phyloP scores from a whole-genome alignment of 2,797 vertebrate genomes.

The Galago senegalensis region DNA sequence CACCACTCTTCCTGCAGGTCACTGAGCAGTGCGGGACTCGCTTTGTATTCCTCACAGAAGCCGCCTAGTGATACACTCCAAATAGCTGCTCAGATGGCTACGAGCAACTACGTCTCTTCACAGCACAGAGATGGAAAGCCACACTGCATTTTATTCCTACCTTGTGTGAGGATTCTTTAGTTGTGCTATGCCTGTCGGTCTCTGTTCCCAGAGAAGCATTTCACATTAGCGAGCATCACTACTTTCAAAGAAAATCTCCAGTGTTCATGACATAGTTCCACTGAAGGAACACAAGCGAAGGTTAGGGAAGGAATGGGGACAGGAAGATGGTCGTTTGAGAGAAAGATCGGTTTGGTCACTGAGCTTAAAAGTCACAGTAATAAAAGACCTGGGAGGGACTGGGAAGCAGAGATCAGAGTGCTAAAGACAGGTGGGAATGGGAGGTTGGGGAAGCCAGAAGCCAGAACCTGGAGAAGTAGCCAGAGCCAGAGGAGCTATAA shows the following conservation, averaged over 20 bases:
- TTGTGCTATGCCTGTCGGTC: background rate
- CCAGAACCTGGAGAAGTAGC: background rate
- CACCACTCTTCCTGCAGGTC: background rate
- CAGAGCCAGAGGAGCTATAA: background rate
- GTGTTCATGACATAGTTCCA: background rate
- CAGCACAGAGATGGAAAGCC: slow-evolving; percentile 44
- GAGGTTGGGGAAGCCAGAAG: background rate
- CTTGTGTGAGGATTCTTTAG: background rate
- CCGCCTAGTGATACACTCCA: background rate
- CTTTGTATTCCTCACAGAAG: slow-evolving; percentile 30
- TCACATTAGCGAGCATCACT: slow-evolving; percentile 21
- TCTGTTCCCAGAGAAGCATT: slow-evolving; percentile 36
- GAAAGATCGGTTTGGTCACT: background rate
- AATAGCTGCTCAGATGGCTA: background rate
- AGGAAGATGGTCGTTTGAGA: background rate
- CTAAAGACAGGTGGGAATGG: background rate
- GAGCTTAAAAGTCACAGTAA: slow-evolving; percentile 18
- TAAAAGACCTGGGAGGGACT: background rate
- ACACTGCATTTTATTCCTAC: background rate
- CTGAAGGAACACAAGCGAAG: background rate
- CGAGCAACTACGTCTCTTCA: background rate
- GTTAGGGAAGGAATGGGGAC: slow-evolving; percentile 47
- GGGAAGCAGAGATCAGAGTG: background rate
- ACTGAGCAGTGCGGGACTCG: background rate
- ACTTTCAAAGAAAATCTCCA: slow-evolving; percentile 40